Evolutionary conservation across 2,113 vertebrate species (phyloP).

Genomic region (Fulica atra): DNA sequence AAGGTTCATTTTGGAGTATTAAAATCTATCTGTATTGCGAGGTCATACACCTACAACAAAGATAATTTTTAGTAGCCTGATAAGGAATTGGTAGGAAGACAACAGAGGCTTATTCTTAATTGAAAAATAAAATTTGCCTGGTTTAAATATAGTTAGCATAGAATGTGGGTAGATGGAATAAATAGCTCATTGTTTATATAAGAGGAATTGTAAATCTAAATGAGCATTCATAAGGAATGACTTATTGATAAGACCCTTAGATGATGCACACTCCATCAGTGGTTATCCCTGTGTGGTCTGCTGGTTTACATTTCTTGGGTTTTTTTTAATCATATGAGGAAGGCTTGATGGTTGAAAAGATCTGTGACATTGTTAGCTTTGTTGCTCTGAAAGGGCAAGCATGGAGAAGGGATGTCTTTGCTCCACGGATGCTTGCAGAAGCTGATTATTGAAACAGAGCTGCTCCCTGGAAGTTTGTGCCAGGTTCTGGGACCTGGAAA

Average conservation of each 20-base stretch:
- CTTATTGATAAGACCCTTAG: neutral
- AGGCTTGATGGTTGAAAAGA: neutral
- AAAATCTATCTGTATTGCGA: neutral
- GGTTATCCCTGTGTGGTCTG: neutral
- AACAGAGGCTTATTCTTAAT: neutral
- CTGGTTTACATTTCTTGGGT: neutral
- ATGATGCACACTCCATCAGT: neutral
- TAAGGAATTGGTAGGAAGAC: neutral
- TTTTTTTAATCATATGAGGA: neutral
- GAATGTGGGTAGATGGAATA: neutral
- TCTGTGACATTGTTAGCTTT: neutral
- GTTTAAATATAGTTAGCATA: neutral
- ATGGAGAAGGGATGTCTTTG: neutral
- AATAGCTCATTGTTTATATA: neutral
- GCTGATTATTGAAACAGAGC: neutral
- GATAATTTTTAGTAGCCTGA: neutral
- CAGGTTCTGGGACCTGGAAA: neutral
- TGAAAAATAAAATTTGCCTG: neutral
- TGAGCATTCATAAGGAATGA: neutral
- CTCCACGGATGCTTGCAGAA: neutral
- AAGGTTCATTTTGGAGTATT: neutral
- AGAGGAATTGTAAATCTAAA: neutral
- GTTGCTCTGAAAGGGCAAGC: neutral
- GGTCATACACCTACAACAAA: neutral
- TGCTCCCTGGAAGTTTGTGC: neutral